Evolutionary conservation across 2,888 invertebrate genomes (phyloP).

Genomic region (Alsophila aescularia): DNA sequence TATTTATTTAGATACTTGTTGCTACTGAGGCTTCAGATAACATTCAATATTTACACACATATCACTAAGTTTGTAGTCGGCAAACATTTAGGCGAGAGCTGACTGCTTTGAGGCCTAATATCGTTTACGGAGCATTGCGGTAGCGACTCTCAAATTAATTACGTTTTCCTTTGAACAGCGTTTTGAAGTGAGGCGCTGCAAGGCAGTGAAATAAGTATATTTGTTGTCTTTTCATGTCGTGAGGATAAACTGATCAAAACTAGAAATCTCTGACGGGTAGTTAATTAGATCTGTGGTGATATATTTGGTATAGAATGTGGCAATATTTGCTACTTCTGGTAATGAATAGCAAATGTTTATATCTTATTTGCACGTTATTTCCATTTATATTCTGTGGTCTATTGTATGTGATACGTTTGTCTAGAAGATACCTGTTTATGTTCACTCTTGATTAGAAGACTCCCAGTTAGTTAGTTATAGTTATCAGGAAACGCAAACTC

Average conservation of each 20-base stretch:
- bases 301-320: not conserved
- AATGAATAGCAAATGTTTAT: too few species aligned
- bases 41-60: constrained; percentile 25
- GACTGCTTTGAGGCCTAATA: constrained; percentile 50
- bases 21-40: constrained; percentile 22
- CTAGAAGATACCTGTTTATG: too few species aligned
- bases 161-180: constrained; percentile 55
- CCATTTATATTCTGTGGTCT: too few species aligned
- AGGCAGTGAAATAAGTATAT: constrained; percentile 43
- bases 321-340: not conserved
- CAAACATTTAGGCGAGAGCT: constrained; percentile 47
- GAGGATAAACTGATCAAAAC: constrained; percentile 35
- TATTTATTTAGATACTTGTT: constrained; percentile 26
- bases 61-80: constrained; percentile 35
- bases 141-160: constrained; percentile 58
- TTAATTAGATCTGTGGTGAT: not conserved
- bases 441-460: too few species aligned
- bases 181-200: constrained; percentile 29
- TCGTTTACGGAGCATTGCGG: constrained; percentile 55
- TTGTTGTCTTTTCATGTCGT: constrained; percentile 42
- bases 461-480: too few species aligned
- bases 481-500: too few species aligned
- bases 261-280: not conserved
- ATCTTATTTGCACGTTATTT: too few species aligned
- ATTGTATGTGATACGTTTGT: too few species aligned